A percentile compares a stretch with the other conserved stretches of the same genome.
Conservation (phyloP, 1,140 invertebrate genomes). For the Whitmania pigra region DNA sequence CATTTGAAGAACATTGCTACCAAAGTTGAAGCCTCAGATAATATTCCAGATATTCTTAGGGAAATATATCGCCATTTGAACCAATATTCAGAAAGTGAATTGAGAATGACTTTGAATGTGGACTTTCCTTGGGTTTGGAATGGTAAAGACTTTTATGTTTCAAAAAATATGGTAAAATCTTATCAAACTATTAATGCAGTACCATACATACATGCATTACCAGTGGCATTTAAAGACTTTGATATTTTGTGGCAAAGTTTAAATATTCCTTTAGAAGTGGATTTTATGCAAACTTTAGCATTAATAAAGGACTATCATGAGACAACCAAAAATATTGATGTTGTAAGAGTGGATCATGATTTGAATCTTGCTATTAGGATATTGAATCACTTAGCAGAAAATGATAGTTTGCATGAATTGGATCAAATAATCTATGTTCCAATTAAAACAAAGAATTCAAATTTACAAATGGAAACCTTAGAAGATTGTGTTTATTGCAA, state of each 20-base stretch:
- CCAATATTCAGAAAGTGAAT: not conserved
- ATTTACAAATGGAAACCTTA: not conserved
- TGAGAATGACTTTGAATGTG: no score
- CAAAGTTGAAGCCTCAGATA: not conserved
- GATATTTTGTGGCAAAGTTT: constrained; percentile 1
- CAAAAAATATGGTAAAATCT: not conserved
- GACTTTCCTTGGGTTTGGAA: constrained; percentile 14
- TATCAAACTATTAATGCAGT: not conserved
- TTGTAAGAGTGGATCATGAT: not conserved
- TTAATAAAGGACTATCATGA: constrained; percentile 2
- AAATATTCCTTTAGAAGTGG: not conserved
- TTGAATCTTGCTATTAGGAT: constrained; percentile 2
- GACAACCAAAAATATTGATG: not conserved
- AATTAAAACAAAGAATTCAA: constrained; percentile 6
- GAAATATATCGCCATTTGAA: constrained; percentile 10
- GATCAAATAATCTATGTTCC: constrained; percentile 14
- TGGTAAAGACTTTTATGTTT: not conserved
- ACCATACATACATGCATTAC: constrained; percentile 13
- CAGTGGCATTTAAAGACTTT: not conserved
- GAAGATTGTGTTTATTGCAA: constrained; percentile 29
- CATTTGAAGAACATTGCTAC: not conserved
- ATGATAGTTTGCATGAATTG: not conserved
- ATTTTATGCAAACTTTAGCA: not conserved
- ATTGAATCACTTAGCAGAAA: constrained; percentile 6
- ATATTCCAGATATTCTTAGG: not conserved